A percentile compares a stretch with the other conserved stretches of the same genome.
Conservation (phyloP, 2,113 vertebrate species). For the Leptobrachium leishanense region DNA sequence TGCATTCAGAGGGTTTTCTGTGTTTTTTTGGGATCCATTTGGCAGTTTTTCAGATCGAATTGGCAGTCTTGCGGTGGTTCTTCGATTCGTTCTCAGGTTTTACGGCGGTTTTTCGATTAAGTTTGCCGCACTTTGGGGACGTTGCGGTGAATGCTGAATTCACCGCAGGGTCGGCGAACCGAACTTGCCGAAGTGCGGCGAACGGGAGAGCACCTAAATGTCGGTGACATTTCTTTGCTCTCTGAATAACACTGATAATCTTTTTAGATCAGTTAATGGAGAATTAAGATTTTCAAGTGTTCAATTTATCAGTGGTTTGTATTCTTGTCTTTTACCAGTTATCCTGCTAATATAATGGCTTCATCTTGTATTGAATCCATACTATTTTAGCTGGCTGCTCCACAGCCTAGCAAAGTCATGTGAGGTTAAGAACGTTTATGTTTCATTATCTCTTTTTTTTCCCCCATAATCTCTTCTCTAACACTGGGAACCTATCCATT, state of each 20-base stretch:
- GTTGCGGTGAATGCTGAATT: too few species aligned
- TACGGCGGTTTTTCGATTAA: too few species aligned
- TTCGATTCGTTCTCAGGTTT: too few species aligned
- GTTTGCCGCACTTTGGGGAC: too few species aligned
- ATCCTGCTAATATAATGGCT: slow-evolving; percentile 18
- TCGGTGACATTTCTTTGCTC: too few species aligned
- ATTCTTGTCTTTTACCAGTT: slow-evolving; percentile 31
- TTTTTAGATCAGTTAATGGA: neutral
- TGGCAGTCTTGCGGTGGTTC: too few species aligned
- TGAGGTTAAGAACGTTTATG: slow-evolving; percentile 24
- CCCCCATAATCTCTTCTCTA: neutral
- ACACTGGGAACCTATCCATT: slow-evolving; percentile 20
- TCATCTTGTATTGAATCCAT: neutral
- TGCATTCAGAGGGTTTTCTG: too few species aligned
- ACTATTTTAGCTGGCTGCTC: neutral
- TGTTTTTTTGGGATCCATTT: too few species aligned
- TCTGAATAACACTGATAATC: neutral
- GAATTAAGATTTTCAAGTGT: slow-evolving; percentile 22
- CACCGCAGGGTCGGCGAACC: too few species aligned
- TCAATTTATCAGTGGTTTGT: slow-evolving; percentile 13
- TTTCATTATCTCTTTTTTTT: neutral
- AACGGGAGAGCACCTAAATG: too few species aligned
- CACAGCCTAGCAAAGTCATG: slow-evolving; percentile 8
- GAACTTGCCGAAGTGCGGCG: too few species aligned
- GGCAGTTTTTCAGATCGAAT: too few species aligned